phyloP scores from a whole-genome alignment of 1,140 invertebrate species.

The Orchesella cincta region DNA sequence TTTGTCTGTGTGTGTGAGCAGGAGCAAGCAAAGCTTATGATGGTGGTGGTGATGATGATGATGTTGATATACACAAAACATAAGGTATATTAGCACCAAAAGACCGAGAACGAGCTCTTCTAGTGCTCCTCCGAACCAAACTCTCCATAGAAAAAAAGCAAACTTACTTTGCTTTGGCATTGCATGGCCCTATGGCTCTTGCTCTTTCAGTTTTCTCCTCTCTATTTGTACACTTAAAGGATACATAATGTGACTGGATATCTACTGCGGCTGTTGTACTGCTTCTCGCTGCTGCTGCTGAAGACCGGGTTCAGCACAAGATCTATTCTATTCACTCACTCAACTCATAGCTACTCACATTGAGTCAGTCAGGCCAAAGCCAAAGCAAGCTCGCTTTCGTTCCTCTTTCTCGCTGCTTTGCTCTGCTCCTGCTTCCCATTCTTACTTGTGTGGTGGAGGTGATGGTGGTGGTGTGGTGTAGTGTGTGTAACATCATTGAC shows the following conservation, averaged over 20 bases:
- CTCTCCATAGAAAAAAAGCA: neutral
- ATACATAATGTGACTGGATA: neutral
- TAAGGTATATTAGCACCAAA: neutral
- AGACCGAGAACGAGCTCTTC: neutral
- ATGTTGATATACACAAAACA: constrained; percentile 9
- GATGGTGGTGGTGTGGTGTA: neutral
- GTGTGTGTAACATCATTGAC: constrained; percentile 34
- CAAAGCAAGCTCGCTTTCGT: constrained; percentile 19
- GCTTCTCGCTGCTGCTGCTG: neutral
- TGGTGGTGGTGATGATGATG: neutral
- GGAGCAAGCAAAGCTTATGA: neutral
- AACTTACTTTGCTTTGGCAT: neutral
- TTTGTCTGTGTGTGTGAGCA: too few species aligned
- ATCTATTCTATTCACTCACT: neutral
- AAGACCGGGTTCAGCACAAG: neutral
- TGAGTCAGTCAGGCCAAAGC: neutral
- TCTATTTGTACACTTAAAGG: neutral
- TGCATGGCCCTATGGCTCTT: neutral
- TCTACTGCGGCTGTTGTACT: neutral
- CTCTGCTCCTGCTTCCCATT: neutral
- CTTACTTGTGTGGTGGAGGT: constrained; percentile 4
- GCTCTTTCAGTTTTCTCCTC: neutral
- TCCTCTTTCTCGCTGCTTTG: neutral
- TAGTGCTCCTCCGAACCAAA: neutral
- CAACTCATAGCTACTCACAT: neutral